Conservation (phyloP, 2,797 vertebrate genomes). For the Dendrocincla fuliginosa region DNA sequence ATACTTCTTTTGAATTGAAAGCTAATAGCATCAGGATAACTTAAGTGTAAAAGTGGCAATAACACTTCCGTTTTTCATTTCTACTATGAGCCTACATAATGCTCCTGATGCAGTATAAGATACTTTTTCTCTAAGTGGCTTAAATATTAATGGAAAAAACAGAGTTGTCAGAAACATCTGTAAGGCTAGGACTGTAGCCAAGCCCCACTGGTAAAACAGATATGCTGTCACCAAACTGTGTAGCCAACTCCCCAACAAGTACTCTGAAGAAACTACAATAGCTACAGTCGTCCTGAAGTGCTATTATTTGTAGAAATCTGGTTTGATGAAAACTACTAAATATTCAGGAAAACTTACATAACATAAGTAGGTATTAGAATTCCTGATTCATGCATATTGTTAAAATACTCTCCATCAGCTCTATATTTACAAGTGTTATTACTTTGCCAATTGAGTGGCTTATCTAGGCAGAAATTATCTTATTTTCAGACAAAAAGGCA, state of each 20-base stretch:
- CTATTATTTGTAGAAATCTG: neutral
- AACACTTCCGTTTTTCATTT: neutral
- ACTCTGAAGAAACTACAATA: neutral
- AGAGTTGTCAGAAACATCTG: conserved; percentile 6
- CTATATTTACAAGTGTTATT: neutral
- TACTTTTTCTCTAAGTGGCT: conserved; percentile 1
- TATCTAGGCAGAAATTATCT: neutral
- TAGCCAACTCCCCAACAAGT: neutral
- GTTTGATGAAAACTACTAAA: neutral
- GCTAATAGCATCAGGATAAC: neutral
- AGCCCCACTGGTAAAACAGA: conserved; percentile 47
- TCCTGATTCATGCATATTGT: neutral
- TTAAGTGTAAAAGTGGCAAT: neutral
- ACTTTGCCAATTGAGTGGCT: neutral
- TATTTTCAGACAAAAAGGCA: neutral
- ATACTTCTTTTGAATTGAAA: neutral
- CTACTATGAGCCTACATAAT: neutral
- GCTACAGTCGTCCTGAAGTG: neutral
- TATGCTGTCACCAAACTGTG: neutral
- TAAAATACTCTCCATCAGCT: neutral
- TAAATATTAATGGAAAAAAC: neutral
- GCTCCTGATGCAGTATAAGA: neutral
- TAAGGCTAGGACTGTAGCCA: conserved; percentile 27
- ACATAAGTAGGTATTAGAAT: neutral
- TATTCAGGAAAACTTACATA: neutral